These are phyloP conservation scores for Phacellophora camtschatica DNA, from an alignment of 30 jellyfish, hydroid and myxozoan genomes.

Conservation along the genomic window DNA sequence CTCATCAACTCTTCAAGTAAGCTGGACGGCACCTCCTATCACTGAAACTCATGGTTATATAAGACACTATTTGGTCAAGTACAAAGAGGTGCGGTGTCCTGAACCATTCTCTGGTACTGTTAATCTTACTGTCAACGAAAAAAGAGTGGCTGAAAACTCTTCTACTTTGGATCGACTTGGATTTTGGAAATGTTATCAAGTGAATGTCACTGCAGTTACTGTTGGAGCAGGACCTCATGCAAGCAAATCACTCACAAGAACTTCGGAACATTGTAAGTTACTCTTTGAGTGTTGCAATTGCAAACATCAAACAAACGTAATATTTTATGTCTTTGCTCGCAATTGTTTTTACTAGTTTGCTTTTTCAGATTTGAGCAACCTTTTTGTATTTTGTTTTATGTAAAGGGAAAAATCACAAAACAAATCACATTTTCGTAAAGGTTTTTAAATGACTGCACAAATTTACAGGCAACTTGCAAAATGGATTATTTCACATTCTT, in stretches of 20 bases:
- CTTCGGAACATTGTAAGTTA: neutral
- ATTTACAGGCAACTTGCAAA: too few species aligned
- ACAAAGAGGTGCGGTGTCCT: neutral
- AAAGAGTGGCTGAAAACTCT: neutral
- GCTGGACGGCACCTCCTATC: neutral
- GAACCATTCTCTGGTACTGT: too few species aligned
- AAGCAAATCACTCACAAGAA: neutral
- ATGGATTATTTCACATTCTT: too few species aligned
- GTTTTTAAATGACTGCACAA: too few species aligned
- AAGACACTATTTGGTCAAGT: neutral
- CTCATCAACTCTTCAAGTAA: constrained; percentile 8
- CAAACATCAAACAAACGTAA: too few species aligned
- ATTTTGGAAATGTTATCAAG: constrained; percentile 6
- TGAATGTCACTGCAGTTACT: constrained; percentile 8
- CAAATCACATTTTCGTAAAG: too few species aligned
- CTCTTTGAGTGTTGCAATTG: too few species aligned
- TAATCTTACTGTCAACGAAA: neutral
- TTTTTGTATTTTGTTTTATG: too few species aligned
- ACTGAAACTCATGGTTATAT: neutral
- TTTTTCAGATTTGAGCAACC: too few species aligned
- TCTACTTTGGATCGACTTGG: neutral
- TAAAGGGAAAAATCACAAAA: too few species aligned
- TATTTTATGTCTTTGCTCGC: too few species aligned
- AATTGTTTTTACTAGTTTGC: too few species aligned
- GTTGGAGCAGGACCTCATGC: constrained; percentile 4